Base-by-base conservation (phyloP, 2,797 vertebrate genomes). In the Coregonus sp. region DNA sequence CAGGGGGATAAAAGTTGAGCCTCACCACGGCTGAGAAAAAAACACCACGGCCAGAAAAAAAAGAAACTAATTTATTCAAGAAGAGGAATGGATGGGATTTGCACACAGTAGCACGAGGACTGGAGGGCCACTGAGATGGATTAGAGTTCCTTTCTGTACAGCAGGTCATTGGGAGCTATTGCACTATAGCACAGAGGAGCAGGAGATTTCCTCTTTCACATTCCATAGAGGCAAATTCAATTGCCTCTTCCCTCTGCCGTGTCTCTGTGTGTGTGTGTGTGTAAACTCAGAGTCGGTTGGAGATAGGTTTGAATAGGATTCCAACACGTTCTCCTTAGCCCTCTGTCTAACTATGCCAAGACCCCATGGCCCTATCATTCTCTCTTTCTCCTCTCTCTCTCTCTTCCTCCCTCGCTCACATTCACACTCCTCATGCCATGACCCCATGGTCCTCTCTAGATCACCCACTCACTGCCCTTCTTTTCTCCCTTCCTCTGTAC, bases 11-110 rank as follows among this genome's bases (percentile, higher is more conserved):
- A 77, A 76, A 85, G 85, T 86, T 78, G 82, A 89, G 86, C 76
- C 81, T 37, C 69, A 68, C 82, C 80, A 89, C 37, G 15, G 31
- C 31, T 33, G 31, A 33, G 31, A 33, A 33, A 33, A 33, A 33
- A 33, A 33, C 69, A 66, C 82, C 80, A 89, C 29, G 15, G 31
- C 35, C 3, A 31, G 85, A 86, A 87, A 85, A 90, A 52, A 89
- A 12, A 3, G 2, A 2, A 88, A 18, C 89, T 91, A 87, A 93
- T 92, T 85, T 92, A 92, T 92, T 93, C 40, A 11, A 89, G 85
- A 83, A 91, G 83, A 84, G 78, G 84, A 92, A 88, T 85, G 85
- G 82, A 86, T 78, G 78, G 88, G 87, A 88, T 91, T 90, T 93
- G 77, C 40, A 47, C 86, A 89, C 76, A 78, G 85, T 80, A 40